phyloP scores from a whole-genome alignment of 2,888 invertebrate genomes.

The Tanypteryx hageni region DNA sequence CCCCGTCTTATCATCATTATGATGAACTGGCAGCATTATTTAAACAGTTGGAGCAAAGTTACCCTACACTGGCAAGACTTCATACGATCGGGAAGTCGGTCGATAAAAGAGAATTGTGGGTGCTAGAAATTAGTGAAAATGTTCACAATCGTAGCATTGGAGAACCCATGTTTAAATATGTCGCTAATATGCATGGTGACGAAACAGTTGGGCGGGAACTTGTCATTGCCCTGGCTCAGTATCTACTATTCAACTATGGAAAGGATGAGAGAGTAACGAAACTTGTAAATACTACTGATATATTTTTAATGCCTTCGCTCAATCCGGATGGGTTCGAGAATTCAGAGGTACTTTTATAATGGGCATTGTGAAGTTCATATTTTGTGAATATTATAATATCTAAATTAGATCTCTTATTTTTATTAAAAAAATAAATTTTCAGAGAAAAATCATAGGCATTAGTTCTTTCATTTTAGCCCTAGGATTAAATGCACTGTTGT shows the following conservation, averaged over 20 bases:
- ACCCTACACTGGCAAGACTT: conserved; percentile 84
- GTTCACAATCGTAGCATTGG: conserved; percentile 73
- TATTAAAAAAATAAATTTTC: background rate
- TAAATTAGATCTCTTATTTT: background rate
- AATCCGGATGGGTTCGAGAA: conserved; percentile 98
- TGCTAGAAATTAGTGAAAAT: conserved; percentile 87
- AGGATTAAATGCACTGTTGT: background rate
- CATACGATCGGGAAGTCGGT: conserved; percentile 91
- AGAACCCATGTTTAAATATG: conserved; percentile 92
- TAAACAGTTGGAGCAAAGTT: conserved; percentile 79
- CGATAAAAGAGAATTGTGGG: conserved; percentile 87
- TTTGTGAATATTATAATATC: background rate
- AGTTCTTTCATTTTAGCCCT: background rate
- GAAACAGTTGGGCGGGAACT: conserved; percentile 92
- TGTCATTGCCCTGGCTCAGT: conserved; percentile 88
- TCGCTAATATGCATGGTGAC: conserved; percentile 98
- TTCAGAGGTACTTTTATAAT: conserved; percentile 78
- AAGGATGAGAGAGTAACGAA: conserved; percentile 83
- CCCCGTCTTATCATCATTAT: conserved; percentile 74
- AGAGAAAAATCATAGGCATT: background rate
- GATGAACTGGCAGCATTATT: conserved; percentile 83
- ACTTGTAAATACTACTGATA: conserved; percentile 91
- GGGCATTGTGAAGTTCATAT: background rate
- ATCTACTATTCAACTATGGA: conserved; percentile 88
- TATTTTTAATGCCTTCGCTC: conserved; percentile 97